phyloP scores from a whole-genome alignment of 2,888 invertebrate genomes.

The Plemyria rubiginata region DNA sequence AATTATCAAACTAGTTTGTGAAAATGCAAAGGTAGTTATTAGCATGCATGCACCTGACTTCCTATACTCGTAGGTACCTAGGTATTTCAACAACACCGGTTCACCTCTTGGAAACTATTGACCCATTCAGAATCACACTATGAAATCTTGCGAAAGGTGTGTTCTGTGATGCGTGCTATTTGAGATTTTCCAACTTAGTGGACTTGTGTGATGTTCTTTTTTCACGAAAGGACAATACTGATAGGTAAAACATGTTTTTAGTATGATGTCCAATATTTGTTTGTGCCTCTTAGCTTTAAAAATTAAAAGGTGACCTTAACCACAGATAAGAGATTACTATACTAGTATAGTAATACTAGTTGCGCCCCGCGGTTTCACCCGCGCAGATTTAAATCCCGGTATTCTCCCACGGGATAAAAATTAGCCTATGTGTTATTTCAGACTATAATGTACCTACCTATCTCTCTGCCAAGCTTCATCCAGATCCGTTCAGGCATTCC shows the following conservation, averaged over 20 bases:
- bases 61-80: slow-evolving; percentile 23
- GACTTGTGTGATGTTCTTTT: slow-evolving; percentile 8
- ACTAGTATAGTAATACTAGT: no score
- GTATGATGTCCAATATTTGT: background rate
- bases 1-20: background rate
- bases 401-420: no score
- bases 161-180: slow-evolving; percentile 19
- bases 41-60: slow-evolving; percentile 13
- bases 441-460: no score
- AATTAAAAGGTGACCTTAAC: no score
- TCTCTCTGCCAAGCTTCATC: no score
- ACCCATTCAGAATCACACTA: slow-evolving; percentile 36
- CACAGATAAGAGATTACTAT: no score
- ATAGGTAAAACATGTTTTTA: background rate
- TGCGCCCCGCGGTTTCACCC: no score
- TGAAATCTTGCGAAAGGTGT: slow-evolving; percentile 39
- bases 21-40: background rate
- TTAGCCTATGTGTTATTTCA: no score
- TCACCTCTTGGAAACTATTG: slow-evolving; percentile 36
- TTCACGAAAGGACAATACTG: background rate
- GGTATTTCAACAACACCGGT: slow-evolving; percentile 37
- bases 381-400: no score
- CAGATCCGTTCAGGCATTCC: no score
- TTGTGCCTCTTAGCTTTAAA: no score
- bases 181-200: slow-evolving; percentile 14